A percentile compares a stretch with the other conserved stretches of the same genome.
phyloP scores from a whole-genome alignment of 2,797 vertebrate genomes.

The Hydrophis major region DNA sequence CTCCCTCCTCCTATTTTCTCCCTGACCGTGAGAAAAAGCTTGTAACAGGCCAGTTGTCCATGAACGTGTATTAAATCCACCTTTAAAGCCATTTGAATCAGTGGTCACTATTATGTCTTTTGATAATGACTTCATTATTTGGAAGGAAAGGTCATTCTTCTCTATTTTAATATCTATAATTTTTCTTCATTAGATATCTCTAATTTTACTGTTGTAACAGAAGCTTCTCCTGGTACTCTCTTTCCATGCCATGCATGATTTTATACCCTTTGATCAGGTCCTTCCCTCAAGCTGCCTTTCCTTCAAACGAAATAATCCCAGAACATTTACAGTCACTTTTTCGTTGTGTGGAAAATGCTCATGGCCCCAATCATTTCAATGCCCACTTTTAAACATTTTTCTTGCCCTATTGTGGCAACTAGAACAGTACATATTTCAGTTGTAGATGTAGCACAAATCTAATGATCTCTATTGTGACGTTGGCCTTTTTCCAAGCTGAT shows the following conservation, averaged over 20 bases:
- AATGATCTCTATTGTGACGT: background rate
- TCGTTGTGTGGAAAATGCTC: background rate
- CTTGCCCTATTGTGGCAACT: background rate
- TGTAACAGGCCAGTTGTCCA: background rate
- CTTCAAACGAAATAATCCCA: background rate
- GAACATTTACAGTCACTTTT: background rate
- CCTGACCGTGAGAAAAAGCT: background rate
- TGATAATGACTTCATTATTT: background rate
- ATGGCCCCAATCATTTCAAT: background rate
- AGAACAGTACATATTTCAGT: background rate
- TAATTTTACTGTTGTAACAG: background rate
- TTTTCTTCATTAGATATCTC: background rate
- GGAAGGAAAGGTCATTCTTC: background rate
- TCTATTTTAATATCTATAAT: background rate
- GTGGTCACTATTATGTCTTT: background rate
- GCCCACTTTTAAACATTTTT: background rate
- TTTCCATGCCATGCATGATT: background rate
- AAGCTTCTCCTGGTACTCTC: background rate
- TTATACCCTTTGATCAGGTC: background rate
- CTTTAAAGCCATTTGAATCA: background rate
- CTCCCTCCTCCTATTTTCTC: background rate
- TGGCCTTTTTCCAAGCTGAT: background rate
- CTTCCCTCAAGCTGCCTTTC: background rate
- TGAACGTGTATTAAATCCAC: background rate
- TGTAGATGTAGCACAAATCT: background rate